Percentiles rank a stretch among this genome's conserved stretches.
Conservation (phyloP, 2,113 vertebrate species). For the Pristiophorus japonicus region DNA sequence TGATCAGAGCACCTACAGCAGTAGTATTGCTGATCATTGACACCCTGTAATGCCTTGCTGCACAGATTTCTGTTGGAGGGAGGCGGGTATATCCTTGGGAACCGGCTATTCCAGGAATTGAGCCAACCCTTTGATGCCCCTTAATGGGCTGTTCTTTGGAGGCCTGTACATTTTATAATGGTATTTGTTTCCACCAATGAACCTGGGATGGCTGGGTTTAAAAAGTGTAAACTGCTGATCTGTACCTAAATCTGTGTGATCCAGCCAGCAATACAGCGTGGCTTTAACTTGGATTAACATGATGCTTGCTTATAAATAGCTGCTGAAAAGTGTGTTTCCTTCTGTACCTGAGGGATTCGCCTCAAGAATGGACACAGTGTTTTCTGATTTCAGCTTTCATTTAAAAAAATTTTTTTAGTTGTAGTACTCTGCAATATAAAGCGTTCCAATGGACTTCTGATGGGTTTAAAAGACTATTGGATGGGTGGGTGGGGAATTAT, state of each 20-base stretch:
- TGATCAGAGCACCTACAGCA: neutral
- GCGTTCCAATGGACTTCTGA: neutral
- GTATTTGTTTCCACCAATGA: neutral
- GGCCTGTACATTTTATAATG: neutral
- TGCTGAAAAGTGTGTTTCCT: neutral
- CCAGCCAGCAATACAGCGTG: neutral
- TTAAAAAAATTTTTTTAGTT: too few relatives aligned
- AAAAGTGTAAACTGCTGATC: neutral
- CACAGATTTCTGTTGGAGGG: neutral
- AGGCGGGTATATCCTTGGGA: neutral
- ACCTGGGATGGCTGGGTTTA: neutral
- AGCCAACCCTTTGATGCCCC: too few relatives aligned
- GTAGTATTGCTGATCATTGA: too few relatives aligned
- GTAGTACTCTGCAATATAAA: neutral
- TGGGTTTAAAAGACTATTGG: neutral
- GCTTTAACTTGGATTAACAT: neutral
- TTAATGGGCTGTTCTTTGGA: neutral
- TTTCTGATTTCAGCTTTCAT: neutral
- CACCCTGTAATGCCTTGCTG: neutral
- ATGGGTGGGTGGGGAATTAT: neutral
- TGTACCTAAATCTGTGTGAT: too few relatives aligned
- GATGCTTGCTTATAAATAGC: neutral
- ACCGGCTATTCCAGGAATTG: too few relatives aligned
- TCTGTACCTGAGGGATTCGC: neutral
- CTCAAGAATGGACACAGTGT: neutral